Percentiles rank a stretch among this genome's conserved stretches.
Evolutionary conservation across 2,888 invertebrate genomes (phyloP).

Genomic region (Kryphioiulus occultus): DNA sequence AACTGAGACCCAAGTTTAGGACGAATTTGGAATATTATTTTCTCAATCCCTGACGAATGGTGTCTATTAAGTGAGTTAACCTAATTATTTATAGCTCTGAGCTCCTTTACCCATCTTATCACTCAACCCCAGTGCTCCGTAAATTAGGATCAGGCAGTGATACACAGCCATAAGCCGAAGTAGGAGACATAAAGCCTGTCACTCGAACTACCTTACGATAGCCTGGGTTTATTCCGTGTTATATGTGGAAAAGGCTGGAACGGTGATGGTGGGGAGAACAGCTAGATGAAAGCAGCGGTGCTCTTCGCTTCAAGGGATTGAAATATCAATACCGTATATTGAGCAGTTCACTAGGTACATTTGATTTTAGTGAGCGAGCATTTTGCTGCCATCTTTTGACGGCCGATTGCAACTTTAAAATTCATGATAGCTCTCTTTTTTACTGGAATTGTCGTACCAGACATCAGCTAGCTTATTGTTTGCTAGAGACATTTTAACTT

Average conservation of each 20-base stretch:
- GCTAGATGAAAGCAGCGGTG: neutral
- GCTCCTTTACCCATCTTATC: slow-evolving; percentile 55
- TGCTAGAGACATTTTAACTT: too few species aligned
- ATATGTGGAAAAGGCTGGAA: neutral
- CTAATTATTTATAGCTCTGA: slow-evolving; percentile 55
- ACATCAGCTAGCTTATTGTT: too few species aligned
- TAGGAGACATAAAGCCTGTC: slow-evolving; percentile 49
- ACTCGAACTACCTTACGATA: slow-evolving; percentile 42
- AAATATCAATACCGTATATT: neutral
- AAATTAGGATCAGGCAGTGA: slow-evolving; percentile 54
- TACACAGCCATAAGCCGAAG: slow-evolving; percentile 49
- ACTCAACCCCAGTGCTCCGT: slow-evolving; percentile 55
- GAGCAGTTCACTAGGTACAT: neutral
- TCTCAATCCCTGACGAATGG: slow-evolving; percentile 54
- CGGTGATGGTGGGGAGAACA: neutral
- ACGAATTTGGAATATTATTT: slow-evolving; percentile 52
- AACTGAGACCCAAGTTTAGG: slow-evolving; percentile 28
- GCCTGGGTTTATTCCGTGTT: neutral
- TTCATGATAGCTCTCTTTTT: too few species aligned
- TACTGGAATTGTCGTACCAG: too few species aligned
- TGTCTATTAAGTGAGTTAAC: slow-evolving; percentile 54
- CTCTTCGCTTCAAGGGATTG: neutral
- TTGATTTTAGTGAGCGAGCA: neutral
- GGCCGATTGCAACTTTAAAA: neutral
- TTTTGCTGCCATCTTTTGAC: neutral